phyloP scores from a whole-genome alignment of 2,888 invertebrate genomes.

The Sphinx pinastri region DNA sequence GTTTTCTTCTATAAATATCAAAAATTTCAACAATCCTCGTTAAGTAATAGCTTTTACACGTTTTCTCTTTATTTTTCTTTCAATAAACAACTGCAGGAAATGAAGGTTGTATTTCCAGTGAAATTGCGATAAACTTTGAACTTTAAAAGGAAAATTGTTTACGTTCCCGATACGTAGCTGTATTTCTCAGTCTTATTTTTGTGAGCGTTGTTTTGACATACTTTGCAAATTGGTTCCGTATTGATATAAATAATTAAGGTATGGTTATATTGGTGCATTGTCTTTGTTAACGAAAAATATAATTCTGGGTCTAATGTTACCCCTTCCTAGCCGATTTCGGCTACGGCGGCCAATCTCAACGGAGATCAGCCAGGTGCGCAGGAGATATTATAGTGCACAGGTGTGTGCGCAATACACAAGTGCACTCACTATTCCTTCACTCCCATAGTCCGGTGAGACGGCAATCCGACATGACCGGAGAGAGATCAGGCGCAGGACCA shows the following conservation, averaged over 20 bases:
- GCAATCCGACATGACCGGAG: no score
- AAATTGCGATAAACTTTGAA: background rate
- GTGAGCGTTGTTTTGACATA: no score
- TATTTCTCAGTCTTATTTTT: background rate
- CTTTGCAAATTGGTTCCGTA: background rate
- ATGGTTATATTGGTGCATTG: background rate
- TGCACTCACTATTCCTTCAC: no score
- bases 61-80: background rate
- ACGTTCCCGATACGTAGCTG: constrained; percentile 24
- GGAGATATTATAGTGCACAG: no score
- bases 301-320: no score
- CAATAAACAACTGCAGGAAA: constrained; percentile 1
- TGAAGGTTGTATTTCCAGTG: background rate
- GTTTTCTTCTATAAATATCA: background rate
- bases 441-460: no score
- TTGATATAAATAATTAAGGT: background rate
- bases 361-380: no score
- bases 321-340: no score
- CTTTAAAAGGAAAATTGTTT: constrained; percentile 17
- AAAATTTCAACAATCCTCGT: background rate
- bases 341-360: no score
- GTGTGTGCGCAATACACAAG: no score
- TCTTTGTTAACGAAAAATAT: background rate
- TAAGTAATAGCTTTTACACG: no score
- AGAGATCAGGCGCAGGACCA: no score